Evolutionary conservation across 2,888 invertebrate species (phyloP), one percentile per base, ranked within the genome.

Genomic region (Drosophila setosimentum): DNA sequence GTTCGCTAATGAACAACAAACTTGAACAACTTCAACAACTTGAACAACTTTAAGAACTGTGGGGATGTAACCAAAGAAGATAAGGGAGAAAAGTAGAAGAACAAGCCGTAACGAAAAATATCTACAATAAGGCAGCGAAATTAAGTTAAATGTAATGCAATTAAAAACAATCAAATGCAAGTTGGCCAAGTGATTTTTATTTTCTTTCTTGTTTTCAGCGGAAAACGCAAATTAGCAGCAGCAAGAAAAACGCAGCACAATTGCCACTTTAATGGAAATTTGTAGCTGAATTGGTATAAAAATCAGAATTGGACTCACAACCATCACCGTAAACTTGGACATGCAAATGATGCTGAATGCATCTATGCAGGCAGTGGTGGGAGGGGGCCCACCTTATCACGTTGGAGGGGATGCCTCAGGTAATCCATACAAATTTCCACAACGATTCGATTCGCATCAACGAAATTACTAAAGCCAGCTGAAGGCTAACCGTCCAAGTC

Each of bases 361-460:
- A 37, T 37, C 27, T 24, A n/a, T 21, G 21, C 11, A 54, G 3
- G 57, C 30, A 18, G 30, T 4, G 42, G 21, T 7, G 30, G 13
- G 16, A 33, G 18, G 37, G 27, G 49, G 16, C 21, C 21, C 16
- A 24, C 16, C 24, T 16, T 24, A 16, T 16, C 16, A 45, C 21
- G 13, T 2, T 24, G 27, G 49, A 2, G 21, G 13, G 40, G 42
- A 29, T 35, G 65, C 62, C 60, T 67, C 70, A 78, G 78, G 78
- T 76, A 76, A 78, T 84, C 82, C 45, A 45, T 24, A 24, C 16
- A 16, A 45, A 24, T 78, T 76, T 70, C 84, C 76, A 73, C 88
- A 83, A 75, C 90, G 83, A 89, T 89, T 86, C 81, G 80, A 78
- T 83, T 83, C 86, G 81, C 85, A 85, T 85, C 86, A 86, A 78